Conservation (phyloP, 1,140 invertebrate species). For the Lasioglossum albipes region DNA sequence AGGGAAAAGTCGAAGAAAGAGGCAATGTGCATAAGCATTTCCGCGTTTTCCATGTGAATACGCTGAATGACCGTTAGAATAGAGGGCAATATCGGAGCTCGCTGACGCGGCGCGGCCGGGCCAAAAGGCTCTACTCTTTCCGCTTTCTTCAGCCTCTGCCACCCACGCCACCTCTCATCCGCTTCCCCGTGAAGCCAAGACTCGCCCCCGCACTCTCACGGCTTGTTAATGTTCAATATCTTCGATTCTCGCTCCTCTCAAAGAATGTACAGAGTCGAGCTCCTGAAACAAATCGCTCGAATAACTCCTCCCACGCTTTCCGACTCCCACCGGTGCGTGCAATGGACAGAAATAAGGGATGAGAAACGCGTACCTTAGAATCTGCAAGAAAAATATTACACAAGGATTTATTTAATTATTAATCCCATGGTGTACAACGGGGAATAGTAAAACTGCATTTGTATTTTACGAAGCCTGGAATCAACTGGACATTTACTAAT, state of each 20-base stretch:
- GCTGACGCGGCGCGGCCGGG: conserved; percentile 39
- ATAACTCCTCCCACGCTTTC: no score
- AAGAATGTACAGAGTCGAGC: not conserved
- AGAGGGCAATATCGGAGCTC: conserved; percentile 38
- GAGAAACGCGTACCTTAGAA: no score
- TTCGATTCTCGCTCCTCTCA: not conserved
- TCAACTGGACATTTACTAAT: no score
- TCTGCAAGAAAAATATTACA: no score
- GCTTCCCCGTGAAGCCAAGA: not conserved
- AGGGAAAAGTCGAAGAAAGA: not conserved
- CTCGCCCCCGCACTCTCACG: conserved; percentile 16
- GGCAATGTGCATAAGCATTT: conserved; percentile 31
- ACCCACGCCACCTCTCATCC: not conserved
- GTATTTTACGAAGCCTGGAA: no score
- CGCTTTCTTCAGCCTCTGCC: not conserved
- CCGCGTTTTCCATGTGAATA: conserved; percentile 23
- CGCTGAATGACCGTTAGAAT: conserved; percentile 30
- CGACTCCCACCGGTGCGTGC: no score
- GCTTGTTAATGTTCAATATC: conserved; percentile 47
- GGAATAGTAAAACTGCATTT: no score
- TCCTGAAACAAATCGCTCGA: no score
- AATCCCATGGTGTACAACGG: no score
- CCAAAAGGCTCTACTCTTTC: not conserved
- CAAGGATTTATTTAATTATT: no score
- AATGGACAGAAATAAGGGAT: no score